Conservation (phyloP, 2,888 invertebrate genomes). For the Blastobasis lacticolella region DNA sequence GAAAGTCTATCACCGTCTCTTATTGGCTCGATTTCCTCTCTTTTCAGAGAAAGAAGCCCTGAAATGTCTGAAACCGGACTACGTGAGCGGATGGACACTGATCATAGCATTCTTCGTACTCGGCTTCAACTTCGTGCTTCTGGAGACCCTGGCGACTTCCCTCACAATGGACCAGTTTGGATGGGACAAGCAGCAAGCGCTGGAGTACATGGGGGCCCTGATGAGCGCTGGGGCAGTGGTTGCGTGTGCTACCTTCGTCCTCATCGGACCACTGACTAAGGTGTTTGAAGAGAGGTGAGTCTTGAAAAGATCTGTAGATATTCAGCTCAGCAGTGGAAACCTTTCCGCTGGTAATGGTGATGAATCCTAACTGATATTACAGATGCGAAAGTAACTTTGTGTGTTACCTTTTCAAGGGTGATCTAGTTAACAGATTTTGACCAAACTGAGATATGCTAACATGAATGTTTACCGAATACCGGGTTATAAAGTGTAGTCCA, state of each 20-base stretch:
- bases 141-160: conserved; percentile 89
- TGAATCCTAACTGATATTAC: no score
- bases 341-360: neutral
- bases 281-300: conserved; percentile 80
- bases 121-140: conserved; percentile 89
- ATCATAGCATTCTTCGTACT: conserved; percentile 87
- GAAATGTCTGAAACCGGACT: conserved; percentile 80
- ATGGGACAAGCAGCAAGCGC: conserved; percentile 84
- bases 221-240: conserved; percentile 88
- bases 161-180: conserved; percentile 93
- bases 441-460: no score
- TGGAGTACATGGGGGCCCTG: conserved; percentile 87
- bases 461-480: no score
- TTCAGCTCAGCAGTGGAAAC: neutral
- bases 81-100: conserved; percentile 84
- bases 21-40: neutral
- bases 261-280: conserved; percentile 81
- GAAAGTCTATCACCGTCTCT: no score
- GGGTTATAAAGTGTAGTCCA: no score
- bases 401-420: no score
- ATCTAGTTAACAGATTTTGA: no score
- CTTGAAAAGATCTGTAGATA: neutral
- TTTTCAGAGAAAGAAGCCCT: conserved; percentile 81
- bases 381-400: no score
- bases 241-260: conserved; percentile 81